Conservation (phyloP, 2,113 vertebrate genomes). For the Dunckerocampus dactyliophorus region DNA sequence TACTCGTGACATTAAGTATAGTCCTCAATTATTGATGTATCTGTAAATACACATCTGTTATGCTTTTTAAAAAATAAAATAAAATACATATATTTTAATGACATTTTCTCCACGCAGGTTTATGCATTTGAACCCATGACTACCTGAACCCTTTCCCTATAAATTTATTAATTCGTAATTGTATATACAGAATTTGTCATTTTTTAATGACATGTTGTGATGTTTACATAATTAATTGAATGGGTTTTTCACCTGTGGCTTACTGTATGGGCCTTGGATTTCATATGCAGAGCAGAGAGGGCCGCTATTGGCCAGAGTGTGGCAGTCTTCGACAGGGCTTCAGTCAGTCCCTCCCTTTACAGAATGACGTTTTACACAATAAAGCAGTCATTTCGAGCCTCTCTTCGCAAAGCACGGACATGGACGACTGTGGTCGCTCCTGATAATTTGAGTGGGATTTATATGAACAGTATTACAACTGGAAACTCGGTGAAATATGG, state of each 20-base stretch:
- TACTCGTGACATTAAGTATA: too few species aligned
- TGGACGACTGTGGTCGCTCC: background rate
- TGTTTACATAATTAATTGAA: fast-evolving
- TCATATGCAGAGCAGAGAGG: conserved; percentile 35
- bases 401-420: background rate
- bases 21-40: too few species aligned
- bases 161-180: too few species aligned
- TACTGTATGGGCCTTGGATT: background rate
- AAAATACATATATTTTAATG: too few species aligned
- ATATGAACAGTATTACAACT: background rate
- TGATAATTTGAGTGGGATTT: background rate
- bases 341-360: conserved; percentile 35
- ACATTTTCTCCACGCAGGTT: too few species aligned
- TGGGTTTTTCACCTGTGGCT: background rate
- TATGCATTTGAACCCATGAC: too few species aligned
- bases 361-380: conserved; percentile 28
- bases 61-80: too few species aligned
- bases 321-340: conserved; percentile 35
- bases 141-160: too few species aligned
- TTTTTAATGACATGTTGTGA: fast-evolving
- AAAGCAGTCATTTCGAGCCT: conserved; percentile 6
- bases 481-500: background rate
- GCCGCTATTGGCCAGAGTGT: conserved; percentile 49
- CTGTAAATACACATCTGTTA: too few species aligned
- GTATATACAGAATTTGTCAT: too few species aligned